Conservation (phyloP, 2,888 invertebrate genomes). For the Dichetophora obliterata region DNA sequence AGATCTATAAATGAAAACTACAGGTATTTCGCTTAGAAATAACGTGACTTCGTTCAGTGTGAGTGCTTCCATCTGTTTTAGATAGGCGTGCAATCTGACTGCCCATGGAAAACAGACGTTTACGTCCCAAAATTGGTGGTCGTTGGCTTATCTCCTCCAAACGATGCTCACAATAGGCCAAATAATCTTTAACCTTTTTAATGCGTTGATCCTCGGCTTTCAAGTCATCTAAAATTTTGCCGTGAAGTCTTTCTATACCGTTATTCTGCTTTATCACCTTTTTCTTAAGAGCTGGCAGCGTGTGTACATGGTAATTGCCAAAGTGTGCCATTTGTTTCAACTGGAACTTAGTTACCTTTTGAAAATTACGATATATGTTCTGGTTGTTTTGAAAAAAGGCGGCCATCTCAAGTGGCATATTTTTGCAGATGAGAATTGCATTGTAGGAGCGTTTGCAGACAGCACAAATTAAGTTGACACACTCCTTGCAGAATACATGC, state of each 20-base stretch:
- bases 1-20: not conserved
- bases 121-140: not conserved
- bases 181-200: constrained; percentile 46
- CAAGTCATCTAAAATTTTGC: constrained; percentile 17
- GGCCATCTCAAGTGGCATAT: constrained; percentile 44
- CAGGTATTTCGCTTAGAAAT: not conserved
- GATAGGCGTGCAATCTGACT: not conserved
- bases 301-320: constrained; percentile 26
- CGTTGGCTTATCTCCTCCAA: constrained; percentile 40
- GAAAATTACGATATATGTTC: constrained; percentile 39
- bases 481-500: constrained; percentile 47
- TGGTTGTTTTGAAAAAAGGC: constrained; percentile 43
- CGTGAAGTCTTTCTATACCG: constrained; percentile 29
- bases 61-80: not conserved
- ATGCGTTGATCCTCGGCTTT: constrained; percentile 45
- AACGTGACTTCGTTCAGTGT: not conserved
- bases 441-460: constrained; percentile 43
- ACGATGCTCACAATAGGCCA: constrained; percentile 45
- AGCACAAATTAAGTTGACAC: constrained; percentile 40
- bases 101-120: not conserved
- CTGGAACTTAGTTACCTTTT: constrained; percentile 47
- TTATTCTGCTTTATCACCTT: constrained; percentile 28
- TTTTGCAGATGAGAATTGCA: constrained; percentile 39
- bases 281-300: constrained; percentile 24
- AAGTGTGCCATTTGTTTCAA: constrained; percentile 42